A percentile compares a stretch with the other conserved stretches of the same genome.
Conservation (phyloP, 2,888 invertebrate species). For the Mechanitis mazaeus region DNA sequence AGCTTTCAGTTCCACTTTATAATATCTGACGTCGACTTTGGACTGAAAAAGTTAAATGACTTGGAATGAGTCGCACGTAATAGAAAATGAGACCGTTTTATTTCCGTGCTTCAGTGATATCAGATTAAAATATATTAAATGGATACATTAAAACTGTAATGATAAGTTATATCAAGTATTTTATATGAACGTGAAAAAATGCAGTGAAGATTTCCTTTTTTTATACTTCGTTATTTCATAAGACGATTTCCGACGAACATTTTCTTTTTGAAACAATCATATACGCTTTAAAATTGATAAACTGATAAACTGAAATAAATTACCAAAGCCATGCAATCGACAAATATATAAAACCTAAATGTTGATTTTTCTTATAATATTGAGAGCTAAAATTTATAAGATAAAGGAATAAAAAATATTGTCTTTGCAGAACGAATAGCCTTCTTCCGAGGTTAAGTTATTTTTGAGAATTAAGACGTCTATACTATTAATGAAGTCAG, state of each 20-base stretch:
- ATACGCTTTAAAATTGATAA: too few relatives aligned
- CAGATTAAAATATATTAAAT: constrained; percentile 6
- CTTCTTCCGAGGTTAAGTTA: constrained; percentile 61
- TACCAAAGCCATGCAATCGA: too few relatives aligned
- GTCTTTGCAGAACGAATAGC: constrained; percentile 6
- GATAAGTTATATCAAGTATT: background rate
- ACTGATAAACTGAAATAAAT: too few relatives aligned
- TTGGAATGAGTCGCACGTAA: constrained; percentile 25
- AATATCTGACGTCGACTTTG: constrained; percentile 36
- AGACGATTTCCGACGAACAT: too few relatives aligned
- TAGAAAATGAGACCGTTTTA: constrained; percentile 23
- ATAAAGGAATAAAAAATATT: constrained; percentile 35
- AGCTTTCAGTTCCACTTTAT: constrained; percentile 37
- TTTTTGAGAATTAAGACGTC: constrained; percentile 67
- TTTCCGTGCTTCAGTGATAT: constrained; percentile 16
- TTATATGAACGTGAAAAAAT: too few relatives aligned
- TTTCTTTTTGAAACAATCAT: background rate
- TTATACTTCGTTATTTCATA: too few relatives aligned
- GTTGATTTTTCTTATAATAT: too few relatives aligned
- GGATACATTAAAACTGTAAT: background rate
- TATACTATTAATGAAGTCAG: constrained; percentile 59
- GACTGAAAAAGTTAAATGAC: constrained; percentile 28
- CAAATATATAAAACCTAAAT: too few relatives aligned
- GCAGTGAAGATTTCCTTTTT: too few relatives aligned
- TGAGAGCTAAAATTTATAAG: constrained; percentile 48